These are phyloP conservation scores for Molossus alvarezi DNA, from an alignment of 2,797 vertebrate species.

Conservation along the genomic window DNA sequence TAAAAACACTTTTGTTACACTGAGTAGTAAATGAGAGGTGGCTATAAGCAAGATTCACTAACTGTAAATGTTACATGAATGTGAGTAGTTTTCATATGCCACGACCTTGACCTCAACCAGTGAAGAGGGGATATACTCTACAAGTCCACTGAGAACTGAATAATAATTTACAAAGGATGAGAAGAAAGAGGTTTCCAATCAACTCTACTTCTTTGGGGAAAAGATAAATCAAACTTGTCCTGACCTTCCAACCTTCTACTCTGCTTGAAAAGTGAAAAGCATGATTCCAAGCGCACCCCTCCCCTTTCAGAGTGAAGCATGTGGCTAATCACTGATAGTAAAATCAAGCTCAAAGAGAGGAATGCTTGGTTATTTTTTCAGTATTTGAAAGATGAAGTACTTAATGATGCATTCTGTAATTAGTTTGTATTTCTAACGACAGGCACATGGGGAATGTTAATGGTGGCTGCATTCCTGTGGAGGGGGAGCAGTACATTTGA, in stretches of 20 bases:
- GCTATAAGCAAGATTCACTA: neutral
- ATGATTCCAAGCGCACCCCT: constrained; percentile 36
- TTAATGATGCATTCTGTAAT: constrained; percentile 86
- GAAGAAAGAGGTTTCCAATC: neutral
- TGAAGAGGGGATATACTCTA: neutral
- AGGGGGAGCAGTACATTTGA: neutral
- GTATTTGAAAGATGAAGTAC: constrained; percentile 75
- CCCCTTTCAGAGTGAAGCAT: constrained; percentile 53
- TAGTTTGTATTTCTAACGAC: constrained; percentile 81
- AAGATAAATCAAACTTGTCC: neutral
- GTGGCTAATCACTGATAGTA: constrained; percentile 54
- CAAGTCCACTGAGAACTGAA: neutral
- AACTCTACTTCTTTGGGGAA: neutral
- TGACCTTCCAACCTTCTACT: constrained; percentile 47
- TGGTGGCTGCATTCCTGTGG: neutral
- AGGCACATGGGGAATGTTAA: constrained; percentile 44
- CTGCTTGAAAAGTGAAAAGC: constrained; percentile 43
- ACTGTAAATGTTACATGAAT: neutral
- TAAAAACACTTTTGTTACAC: neutral
- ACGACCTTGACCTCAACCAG: neutral
- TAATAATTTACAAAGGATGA: neutral
- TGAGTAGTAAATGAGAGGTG: neutral
- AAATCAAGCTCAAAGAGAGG: constrained; percentile 71
- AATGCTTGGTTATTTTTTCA: constrained; percentile 35
- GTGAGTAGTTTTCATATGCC: neutral